Evolutionary conservation across 53 echinoderm and acorn worm species (phyloP).

Genomic region (Zoroaster sp.): DNA sequence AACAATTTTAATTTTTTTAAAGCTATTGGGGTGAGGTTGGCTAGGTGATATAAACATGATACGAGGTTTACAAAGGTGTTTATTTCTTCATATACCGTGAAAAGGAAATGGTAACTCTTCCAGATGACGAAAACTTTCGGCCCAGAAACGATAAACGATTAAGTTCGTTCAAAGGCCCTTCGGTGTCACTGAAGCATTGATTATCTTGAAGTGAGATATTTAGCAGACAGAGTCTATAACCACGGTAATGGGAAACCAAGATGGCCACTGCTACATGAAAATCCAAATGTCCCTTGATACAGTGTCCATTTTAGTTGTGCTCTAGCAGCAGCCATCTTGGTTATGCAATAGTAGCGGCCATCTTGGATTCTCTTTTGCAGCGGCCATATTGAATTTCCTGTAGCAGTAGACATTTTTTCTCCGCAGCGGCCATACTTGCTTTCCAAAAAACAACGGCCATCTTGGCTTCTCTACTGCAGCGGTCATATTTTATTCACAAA

Average conservation of each 20-base stretch:
- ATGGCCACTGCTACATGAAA: too few relatives aligned
- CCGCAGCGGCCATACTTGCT: neutral
- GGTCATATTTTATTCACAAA: too few relatives aligned
- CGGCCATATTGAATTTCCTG: neutral
- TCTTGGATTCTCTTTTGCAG: neutral
- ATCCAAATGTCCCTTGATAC: too few relatives aligned
- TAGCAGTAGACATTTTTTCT: neutral
- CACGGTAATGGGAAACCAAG: too few relatives aligned
- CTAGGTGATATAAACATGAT: neutral
- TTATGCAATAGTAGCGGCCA: neutral
- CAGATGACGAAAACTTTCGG: neutral
- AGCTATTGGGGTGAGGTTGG: neutral
- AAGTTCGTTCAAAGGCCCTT: too few relatives aligned
- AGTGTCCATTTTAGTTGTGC: neutral
- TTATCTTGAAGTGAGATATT: too few relatives aligned
- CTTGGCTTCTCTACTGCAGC: too few relatives aligned
- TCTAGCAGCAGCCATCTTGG: neutral
- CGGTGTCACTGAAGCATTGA: too few relatives aligned
- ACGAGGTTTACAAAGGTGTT: neutral
- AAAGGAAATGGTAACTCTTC: neutral
- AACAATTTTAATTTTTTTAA: slow-evolving; percentile 30
- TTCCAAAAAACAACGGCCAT: too few relatives aligned
- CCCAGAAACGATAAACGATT: neutral
- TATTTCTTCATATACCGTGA: neutral
- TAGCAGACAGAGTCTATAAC: too few relatives aligned